Evolutionary conservation across 2,113 vertebrate species (phyloP).

Genomic region (Ochotona curzoniae): DNA sequence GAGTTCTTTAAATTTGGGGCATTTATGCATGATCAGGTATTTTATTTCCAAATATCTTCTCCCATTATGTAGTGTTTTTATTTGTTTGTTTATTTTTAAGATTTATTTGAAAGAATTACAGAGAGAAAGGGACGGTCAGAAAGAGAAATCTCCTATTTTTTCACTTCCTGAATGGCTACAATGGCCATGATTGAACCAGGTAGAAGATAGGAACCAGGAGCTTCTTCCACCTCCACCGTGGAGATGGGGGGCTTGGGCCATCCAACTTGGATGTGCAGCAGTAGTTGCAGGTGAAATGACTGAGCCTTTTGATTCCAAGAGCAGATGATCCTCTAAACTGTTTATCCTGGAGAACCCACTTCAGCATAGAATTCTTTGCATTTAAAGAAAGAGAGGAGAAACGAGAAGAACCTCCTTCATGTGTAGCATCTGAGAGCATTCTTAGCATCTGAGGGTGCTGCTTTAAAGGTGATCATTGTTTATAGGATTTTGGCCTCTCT

Average conservation of each 20-base stretch:
- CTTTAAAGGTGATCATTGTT: not conserved
- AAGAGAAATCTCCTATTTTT: too few species aligned
- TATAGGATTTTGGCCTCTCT: not conserved
- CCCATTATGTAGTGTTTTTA: not conserved
- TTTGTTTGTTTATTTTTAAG: not conserved
- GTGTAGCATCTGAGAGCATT: not conserved
- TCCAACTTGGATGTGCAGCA: too few species aligned
- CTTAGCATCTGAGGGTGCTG: not conserved
- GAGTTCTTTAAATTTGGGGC: too few species aligned
- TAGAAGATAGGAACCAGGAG: too few species aligned
- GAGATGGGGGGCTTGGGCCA: too few species aligned
- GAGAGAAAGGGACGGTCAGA: too few species aligned
- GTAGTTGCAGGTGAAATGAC: not conserved
- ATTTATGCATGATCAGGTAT: not conserved
- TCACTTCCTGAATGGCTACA: too few species aligned
- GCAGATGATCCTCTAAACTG: not conserved
- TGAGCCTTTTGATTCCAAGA: not conserved
- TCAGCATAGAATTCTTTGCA: conserved; percentile 10
- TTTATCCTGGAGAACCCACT: not conserved
- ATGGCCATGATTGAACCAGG: too few species aligned
- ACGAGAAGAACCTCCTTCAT: not conserved
- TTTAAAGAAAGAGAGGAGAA: not conserved
- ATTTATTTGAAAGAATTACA: too few species aligned
- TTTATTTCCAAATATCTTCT: not conserved
- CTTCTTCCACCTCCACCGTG: too few species aligned